Evolutionary conservation across 2,113 vertebrate genomes (phyloP), one percentile per base, ranked within the genome.

Genomic region (Burhinus bistriatus): DNA sequence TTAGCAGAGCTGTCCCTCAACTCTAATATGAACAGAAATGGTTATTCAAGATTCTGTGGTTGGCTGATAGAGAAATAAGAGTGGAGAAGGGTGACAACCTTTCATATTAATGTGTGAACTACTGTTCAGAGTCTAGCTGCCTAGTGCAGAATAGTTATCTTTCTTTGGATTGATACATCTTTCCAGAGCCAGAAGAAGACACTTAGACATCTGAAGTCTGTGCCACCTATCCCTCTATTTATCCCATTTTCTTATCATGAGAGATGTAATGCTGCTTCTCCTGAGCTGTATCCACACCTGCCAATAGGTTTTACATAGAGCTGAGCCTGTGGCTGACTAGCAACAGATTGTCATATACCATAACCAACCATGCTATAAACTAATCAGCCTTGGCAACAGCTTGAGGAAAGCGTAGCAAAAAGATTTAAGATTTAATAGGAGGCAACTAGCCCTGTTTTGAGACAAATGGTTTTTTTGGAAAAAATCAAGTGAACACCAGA

Each of bases 1-100:
- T 71, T 89, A 95, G n/a, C 47, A 83, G 54, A 87, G 62, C 78
- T 95, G 70, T 93, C 69, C 81, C 44, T 94, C 70, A 57, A 15
- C 23, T 72, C 23, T 32, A 45, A 32, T 16, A 25, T 0, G 47
- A 76, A 49, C 27, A 79, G 81, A 17, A 61, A 64, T 23, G 32
- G 26, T 66, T 75, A 36, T 45, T 85, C 27, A 45, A 22, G 65
- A 47, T 57, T 44, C 52, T 52, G 44, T 27, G 90, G 4, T 38
- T 64, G 45, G 44, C 47, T 82, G 69, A 13, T 4, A 9, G 64
- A 82, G 45, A 83, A 40, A 22, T 51, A 34, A 17, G 83, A 75
- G 68, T 44, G 76, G 89, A 91, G 44, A 32, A 78, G 26, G 38
- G 45, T 22, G 18, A 69, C 18, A 49, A 36, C 34, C 36, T 91